These are phyloP conservation scores for Leguminivora glycinivorella DNA, from an alignment of 1,140 invertebrate genomes.

Conservation along the genomic window DNA sequence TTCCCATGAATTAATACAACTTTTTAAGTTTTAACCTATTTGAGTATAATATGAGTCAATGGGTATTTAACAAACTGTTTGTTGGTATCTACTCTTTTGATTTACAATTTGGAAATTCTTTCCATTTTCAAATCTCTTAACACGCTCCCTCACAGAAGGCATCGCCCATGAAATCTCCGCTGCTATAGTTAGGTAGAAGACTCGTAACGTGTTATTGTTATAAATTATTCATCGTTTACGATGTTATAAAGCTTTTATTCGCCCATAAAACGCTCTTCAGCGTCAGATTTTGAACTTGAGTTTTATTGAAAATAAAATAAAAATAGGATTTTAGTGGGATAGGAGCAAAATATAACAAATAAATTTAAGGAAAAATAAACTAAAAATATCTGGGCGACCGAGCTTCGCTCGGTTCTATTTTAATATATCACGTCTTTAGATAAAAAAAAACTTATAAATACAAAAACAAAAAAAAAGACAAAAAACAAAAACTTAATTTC, in stretches of 20 bases:
- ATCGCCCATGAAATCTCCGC: background rate
- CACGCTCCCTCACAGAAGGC: background rate
- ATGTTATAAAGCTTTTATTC: slow-evolving; percentile 16
- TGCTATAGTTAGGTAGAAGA: slow-evolving; percentile 3
- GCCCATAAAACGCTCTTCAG: slow-evolving; percentile 18
- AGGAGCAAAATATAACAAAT: slow-evolving; percentile 57
- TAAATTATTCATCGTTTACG: slow-evolving; percentile 18
- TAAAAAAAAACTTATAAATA: too few relatives aligned
- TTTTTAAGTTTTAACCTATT: too few relatives aligned
- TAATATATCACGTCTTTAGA: too few relatives aligned
- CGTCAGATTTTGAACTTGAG: background rate
- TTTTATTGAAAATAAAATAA: slow-evolving; percentile 46
- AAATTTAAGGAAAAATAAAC: slow-evolving; percentile 37
- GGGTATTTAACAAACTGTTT: too few relatives aligned
- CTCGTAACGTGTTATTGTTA: slow-evolving; percentile 8
- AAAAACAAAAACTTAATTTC: too few relatives aligned
- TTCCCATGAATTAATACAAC: background rate
- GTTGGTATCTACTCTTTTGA: too few relatives aligned
- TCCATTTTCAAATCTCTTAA: slow-evolving; percentile 7
- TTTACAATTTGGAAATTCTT: too few relatives aligned
- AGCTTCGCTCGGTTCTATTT: too few relatives aligned
- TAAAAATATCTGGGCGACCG: too few relatives aligned
- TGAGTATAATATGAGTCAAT: too few relatives aligned
- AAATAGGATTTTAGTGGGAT: slow-evolving; percentile 58
- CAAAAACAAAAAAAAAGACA: too few relatives aligned